A percentile compares a stretch with the other conserved stretches of the same genome.
These are phyloP conservation scores for Galleria mellonella DNA, from an alignment of 1,140 invertebrate species.

Conservation along the genomic window DNA sequence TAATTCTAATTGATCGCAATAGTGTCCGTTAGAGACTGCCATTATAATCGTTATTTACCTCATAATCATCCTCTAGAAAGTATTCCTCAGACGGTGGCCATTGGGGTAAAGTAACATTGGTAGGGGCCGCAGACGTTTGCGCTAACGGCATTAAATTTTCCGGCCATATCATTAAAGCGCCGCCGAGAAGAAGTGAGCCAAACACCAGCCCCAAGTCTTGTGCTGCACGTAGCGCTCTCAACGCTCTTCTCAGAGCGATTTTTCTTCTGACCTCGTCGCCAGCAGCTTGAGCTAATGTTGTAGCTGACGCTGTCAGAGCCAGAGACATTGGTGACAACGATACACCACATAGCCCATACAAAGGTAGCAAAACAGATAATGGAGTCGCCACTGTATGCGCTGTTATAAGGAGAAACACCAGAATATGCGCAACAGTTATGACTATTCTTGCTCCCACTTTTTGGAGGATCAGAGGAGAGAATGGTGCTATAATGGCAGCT, in stretches of 20 bases:
- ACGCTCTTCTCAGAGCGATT: conserved; percentile 49
- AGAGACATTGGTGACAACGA: conserved; percentile 73
- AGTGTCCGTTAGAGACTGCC: no score
- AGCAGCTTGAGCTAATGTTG: conserved; percentile 51
- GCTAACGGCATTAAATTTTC: conserved; percentile 28
- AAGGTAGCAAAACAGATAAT: conserved; percentile 67
- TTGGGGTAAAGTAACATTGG: conserved; percentile 31
- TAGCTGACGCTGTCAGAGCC: conserved; percentile 74
- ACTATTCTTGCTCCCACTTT: conserved; percentile 47
- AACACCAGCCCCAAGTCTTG: conserved; percentile 76
- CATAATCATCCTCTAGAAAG: conserved; percentile 54
- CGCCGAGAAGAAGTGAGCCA: conserved; percentile 53
- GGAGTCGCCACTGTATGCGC: conserved; percentile 50
- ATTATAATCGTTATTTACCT: no score
- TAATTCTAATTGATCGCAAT: no score
- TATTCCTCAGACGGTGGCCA: conserved; percentile 52
- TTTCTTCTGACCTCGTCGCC: conserved; percentile 59
- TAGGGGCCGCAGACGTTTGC: conserved; percentile 20
- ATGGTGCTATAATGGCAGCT: conserved; percentile 77
- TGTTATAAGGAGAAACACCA: conserved; percentile 40
- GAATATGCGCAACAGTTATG: conserved; percentile 31
- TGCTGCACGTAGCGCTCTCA: conserved; percentile 69
- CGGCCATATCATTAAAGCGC: conserved; percentile 52
- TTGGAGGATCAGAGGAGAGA: conserved; percentile 74
- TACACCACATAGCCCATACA: conserved; percentile 78